Evolutionary conservation across 2,113 vertebrate species (phyloP).

Genomic region (Thomomys bottae): DNA sequence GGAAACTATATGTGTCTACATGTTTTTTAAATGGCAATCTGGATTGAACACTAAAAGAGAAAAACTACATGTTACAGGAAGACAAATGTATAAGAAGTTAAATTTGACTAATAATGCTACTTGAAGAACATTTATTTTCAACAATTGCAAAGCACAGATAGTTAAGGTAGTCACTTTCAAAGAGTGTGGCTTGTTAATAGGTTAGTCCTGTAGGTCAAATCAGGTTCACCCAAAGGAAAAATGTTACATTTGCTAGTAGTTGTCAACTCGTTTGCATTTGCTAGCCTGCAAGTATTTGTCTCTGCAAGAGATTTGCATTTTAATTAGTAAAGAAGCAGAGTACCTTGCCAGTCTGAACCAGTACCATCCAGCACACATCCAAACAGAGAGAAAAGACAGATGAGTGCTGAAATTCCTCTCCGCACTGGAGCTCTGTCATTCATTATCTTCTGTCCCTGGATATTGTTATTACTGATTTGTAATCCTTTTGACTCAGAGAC

Average conservation of each 20-base stretch:
- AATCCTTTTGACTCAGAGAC: background rate
- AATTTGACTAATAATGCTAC: background rate
- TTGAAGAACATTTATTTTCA: background rate
- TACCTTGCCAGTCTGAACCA: background rate
- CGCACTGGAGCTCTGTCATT: background rate
- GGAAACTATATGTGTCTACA: background rate
- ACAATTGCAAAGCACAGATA: background rate
- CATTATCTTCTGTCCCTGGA: background rate
- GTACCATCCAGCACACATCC: background rate
- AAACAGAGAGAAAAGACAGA: background rate
- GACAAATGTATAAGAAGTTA: background rate
- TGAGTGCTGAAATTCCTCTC: background rate
- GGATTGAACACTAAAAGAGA: background rate
- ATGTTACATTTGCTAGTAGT: background rate
- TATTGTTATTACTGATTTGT: background rate
- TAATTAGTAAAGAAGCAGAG: background rate
- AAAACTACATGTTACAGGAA: background rate
- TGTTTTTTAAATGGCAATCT: background rate
- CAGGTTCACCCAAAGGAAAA: background rate
- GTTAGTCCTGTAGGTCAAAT: background rate
- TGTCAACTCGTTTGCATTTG: constrained; percentile 5
- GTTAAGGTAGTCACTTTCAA: background rate
- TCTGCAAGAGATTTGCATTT: background rate
- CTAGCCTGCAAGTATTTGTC: background rate
- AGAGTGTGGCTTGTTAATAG: background rate